Conservation (phyloP, 2,888 invertebrate genomes). For the Drosophila siamana region DNA sequence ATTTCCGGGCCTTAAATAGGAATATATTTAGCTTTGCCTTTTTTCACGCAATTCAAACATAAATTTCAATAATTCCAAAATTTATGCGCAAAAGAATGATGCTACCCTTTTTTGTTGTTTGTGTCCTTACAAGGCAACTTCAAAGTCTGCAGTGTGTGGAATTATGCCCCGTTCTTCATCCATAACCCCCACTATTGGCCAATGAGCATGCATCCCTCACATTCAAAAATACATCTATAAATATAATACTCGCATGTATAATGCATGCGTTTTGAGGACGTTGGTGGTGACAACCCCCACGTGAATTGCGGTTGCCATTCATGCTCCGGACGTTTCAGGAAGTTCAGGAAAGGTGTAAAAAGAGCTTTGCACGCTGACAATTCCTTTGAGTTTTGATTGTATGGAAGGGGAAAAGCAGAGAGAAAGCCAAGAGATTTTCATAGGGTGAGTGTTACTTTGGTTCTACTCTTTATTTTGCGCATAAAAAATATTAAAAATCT, state of each 20-base stretch:
- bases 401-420: slow-evolving; percentile 9
- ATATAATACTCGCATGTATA: slow-evolving; percentile 35
- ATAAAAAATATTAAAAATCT: slow-evolving; percentile 56
- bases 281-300: slow-evolving; percentile 51
- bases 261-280: slow-evolving; percentile 38
- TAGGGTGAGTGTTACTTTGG: slow-evolving; percentile 10
- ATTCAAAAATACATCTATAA: slow-evolving; percentile 7
- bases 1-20: slow-evolving; percentile 35
- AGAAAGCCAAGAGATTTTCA: not conserved
- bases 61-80: slow-evolving; percentile 77
- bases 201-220: slow-evolving; percentile 43
- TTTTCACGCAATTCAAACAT: slow-evolving; percentile 51
- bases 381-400: slow-evolving; percentile 70
- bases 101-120: slow-evolving; percentile 42
- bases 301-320: slow-evolving; percentile 62
- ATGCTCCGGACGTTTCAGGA: slow-evolving; percentile 34
- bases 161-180: slow-evolving; percentile 35
- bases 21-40: slow-evolving; percentile 1
- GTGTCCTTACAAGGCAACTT: slow-evolving; percentile 43
- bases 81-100: slow-evolving; percentile 60
- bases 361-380: slow-evolving; percentile 61
- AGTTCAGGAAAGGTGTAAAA: slow-evolving; percentile 63
- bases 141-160: slow-evolving; percentile 55
- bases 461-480: slow-evolving; percentile 13
- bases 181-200: slow-evolving; percentile 25